Base-by-base conservation (phyloP, 2,113 vertebrate genomes). In the Labeo rohita region DNA sequence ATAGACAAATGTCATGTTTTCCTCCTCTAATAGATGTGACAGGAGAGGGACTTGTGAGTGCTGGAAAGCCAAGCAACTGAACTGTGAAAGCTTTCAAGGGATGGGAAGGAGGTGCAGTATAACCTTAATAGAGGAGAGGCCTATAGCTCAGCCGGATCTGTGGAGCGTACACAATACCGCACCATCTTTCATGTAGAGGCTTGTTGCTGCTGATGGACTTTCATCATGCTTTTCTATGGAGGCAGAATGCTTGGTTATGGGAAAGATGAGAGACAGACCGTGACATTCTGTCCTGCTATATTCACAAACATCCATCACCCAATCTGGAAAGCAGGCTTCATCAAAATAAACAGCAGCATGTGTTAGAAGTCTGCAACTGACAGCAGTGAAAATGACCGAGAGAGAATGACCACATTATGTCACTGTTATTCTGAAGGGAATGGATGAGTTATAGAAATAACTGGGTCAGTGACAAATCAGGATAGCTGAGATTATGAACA, bases 171-270 rank as follows among this genome's bases (percentile, higher is more conserved):
- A n/a, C 82, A 72, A 18, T 59, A 59, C 34, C 0, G 36, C 6
- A 45, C 68, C 82, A 43, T 56, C 76, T 70, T 72, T 85, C 59
- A 80, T 23, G 72, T 72, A 36, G 15, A 34, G 49, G 77, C 66
- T 21, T 86, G 63, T 59, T 80, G 84, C 77, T 80, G 63, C 78
- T 86, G 85, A 86, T 86, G 85, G 77, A 86, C 66, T 80, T 73
- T 86, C 50, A 73, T 80, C 39, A 45, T 34, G 77, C 52, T 86
- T 86, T 86, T 59, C 66, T 61, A 73, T 50, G 23, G 75, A 80
- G 36, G 45, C 61, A 43, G 18, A 85, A 54, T 11, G 63, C 75
- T 68, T n/a, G 61, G 18, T 78, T 68, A 85, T 56, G 47, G 61
- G 45, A 50, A 50, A 79, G 65, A 86, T 72, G 45, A 72, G 77